Base-by-base conservation (phyloP, 1,140 invertebrate species). In the Archegozetes longisetosus region DNA sequence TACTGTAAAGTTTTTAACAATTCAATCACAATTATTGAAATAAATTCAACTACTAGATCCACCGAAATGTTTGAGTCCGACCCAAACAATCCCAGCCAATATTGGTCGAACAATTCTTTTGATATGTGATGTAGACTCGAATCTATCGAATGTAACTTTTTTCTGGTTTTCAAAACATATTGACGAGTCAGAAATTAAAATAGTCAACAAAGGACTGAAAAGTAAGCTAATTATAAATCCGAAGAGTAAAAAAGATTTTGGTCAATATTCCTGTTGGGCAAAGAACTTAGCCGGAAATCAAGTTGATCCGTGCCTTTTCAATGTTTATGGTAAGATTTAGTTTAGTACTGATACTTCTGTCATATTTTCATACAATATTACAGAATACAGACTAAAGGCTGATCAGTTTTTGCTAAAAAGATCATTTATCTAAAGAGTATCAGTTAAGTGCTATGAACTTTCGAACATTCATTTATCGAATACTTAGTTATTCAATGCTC, bases 81-180 rank as follows among this genome's bases (percentile, higher is more conserved):
- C 48, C 12, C 55, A 57, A 27, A 57, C 55, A 24, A 57, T 57
- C n/a, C 55, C 55, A 25, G 55, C 55, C 55, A 57, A 48, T 57
- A n/a, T 57, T 22, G 55, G 55, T 3, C 40, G 55, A 22, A 20
- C 48, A 14, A 46, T 57, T 3, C 40, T 46, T 9, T 47, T 57
- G 55, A 57, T 57, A 12, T 57, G 55, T 57, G 55, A 57, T 17
- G 29, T 57, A 1, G 28, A 50, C 12, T 29, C 55, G 6, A 57
- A 57, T 57, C 55, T 46, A 17, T 17, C 29, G n/a, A 57, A 57
- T 57, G 55, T 57, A 12, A 57, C 55, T 14, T 57, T 57, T 26
- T 57, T 57, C 12, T 57, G 55, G 55, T 46, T n/a, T 26, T 26
- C 55, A 23, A 57, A 57, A 50, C 55, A 57, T 28, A 55, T 13